Conservation (phyloP, 2,888 invertebrate species). For the Chirona hameri region DNA sequence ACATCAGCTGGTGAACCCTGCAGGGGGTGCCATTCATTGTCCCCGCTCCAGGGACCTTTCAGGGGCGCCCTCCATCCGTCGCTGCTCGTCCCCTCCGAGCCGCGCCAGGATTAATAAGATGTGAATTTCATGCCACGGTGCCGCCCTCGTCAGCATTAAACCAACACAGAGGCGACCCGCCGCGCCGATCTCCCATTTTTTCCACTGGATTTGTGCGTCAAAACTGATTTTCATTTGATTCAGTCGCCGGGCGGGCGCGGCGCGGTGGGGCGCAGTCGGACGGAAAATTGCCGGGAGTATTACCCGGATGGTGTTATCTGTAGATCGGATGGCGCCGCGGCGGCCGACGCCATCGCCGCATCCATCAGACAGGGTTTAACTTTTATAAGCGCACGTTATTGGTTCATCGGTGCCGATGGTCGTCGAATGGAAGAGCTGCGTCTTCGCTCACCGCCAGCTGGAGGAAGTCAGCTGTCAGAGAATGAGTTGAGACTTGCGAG, state of each 20-base stretch:
- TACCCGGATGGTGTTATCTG: not conserved
- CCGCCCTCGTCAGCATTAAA: slow-evolving; percentile 8
- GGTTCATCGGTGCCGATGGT: not conserved
- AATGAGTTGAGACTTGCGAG: too few species aligned
- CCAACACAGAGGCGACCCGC: not conserved
- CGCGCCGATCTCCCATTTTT: slow-evolving; percentile 8
- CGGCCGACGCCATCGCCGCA: not conserved
- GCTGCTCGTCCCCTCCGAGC: not conserved
- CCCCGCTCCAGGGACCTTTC: not conserved
- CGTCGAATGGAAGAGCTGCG: too few species aligned
- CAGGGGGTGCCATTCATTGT: not conserved
- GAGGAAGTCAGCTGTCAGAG: too few species aligned
- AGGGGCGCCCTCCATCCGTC: not conserved
- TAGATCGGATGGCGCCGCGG: not conserved
- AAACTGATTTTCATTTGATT: slow-evolving; percentile 30
- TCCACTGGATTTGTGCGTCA: slow-evolving; percentile 29
- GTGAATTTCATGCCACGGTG: slow-evolving; percentile 27
- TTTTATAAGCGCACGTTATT: slow-evolving; percentile 3
- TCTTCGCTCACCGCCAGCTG: too few species aligned
- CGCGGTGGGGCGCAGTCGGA: not conserved
- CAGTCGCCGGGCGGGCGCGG: not conserved
- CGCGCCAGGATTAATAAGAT: slow-evolving; percentile 27
- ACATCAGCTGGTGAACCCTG: not conserved
- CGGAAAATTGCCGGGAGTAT: slow-evolving; percentile 2
- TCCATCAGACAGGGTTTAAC: not conserved